These are phyloP conservation scores for Parasteatoda tepidariorum DNA, from an alignment of 1,140 invertebrate genomes.

Conservation along the genomic window DNA sequence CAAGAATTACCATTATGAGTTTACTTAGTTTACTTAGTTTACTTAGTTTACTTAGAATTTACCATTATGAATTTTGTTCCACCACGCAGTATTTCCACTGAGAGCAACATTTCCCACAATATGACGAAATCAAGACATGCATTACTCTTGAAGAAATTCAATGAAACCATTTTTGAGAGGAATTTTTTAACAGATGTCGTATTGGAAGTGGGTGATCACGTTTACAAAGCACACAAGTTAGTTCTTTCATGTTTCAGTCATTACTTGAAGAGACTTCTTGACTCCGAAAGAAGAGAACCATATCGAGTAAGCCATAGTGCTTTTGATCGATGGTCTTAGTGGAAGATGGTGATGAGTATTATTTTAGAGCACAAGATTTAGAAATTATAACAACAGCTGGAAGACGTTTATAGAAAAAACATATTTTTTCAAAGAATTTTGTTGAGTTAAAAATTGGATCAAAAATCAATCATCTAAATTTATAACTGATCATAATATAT, in stretches of 20 bases:
- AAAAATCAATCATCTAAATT: too few species aligned
- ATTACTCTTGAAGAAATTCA: slow-evolving; percentile 16
- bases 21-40: too few species aligned
- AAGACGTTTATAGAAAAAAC: background rate
- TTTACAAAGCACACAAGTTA: slow-evolving; percentile 16
- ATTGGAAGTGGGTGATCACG: background rate
- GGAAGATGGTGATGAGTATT: background rate
- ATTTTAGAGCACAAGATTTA: background rate
- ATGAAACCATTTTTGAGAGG: slow-evolving; percentile 14
- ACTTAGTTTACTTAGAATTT: too few species aligned
- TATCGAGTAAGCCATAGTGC: too few species aligned
- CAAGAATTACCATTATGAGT: too few species aligned
- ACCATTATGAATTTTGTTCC: too few species aligned
- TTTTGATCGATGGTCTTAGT: background rate
- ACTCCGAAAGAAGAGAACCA: background rate
- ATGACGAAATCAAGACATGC: background rate
- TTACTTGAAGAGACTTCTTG: slow-evolving; percentile 3
- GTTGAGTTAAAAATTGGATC: too few species aligned
- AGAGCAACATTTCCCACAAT: too few species aligned
- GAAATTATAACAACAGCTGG: background rate
- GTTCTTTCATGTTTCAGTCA: slow-evolving; percentile 42
- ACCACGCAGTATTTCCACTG: too few species aligned
- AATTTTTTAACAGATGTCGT: slow-evolving; percentile 41
- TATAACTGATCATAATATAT: too few species aligned
- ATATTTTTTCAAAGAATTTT: background rate